Percentiles rank a stretch among this genome's conserved stretches.
These are phyloP conservation scores for Zele albiditarsus DNA, from an alignment of 2,888 invertebrate genomes.

Conservation along the genomic window DNA sequence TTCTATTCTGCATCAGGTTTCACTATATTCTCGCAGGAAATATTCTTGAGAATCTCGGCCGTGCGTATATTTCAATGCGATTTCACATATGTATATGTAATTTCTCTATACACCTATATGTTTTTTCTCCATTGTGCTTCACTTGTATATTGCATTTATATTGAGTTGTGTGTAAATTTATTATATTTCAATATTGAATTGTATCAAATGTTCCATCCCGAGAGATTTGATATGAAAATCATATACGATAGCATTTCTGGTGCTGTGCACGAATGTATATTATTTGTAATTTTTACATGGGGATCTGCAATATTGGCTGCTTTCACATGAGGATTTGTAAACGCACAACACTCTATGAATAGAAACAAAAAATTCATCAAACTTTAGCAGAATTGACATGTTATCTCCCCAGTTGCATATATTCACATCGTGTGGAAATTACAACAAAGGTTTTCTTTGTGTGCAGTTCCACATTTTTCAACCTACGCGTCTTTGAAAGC, in stretches of 20 bases:
- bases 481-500: neutral
- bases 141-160: neutral
- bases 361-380: too few species aligned
- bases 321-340: too few species aligned
- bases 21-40: neutral
- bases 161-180: neutral
- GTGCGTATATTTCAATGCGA: neutral
- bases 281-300: too few species aligned
- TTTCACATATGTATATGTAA: neutral
- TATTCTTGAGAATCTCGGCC: constrained; percentile 1
- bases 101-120: neutral
- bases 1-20: constrained; percentile 8
- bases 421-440: too few species aligned
- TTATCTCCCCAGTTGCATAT: too few species aligned
- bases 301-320: too few species aligned
- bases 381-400: too few species aligned
- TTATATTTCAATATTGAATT: neutral
- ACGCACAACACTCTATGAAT: too few species aligned
- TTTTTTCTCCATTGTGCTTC: neutral
- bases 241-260: too few species aligned
- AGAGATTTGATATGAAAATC: too few species aligned
- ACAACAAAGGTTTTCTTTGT: neutral
- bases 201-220: too few species aligned
- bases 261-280: too few species aligned
- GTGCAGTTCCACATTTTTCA: neutral